Conservation (phyloP, 2,113 vertebrate genomes). For the Semnornis frantzii region DNA sequence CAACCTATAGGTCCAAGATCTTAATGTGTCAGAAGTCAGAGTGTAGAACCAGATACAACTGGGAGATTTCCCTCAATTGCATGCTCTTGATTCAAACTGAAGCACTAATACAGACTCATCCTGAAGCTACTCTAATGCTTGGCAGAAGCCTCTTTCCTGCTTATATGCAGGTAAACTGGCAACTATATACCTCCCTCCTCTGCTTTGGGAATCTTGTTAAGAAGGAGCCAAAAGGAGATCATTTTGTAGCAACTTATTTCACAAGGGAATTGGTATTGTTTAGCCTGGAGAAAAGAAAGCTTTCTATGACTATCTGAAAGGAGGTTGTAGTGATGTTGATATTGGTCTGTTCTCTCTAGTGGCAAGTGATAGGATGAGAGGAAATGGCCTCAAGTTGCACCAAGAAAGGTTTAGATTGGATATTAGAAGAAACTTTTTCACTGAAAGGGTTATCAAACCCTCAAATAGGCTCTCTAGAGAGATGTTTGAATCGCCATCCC, state of each 20-base stretch:
- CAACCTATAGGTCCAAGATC: background rate
- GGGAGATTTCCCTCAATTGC: background rate
- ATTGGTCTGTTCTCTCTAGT: too few species aligned
- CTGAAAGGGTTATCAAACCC: too few species aligned
- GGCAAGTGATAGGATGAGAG: too few species aligned
- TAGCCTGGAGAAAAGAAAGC: too few species aligned
- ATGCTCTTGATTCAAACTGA: background rate
- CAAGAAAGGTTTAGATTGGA: too few species aligned
- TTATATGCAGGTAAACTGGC: background rate
- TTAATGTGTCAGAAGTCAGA: background rate
- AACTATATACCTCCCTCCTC: background rate
- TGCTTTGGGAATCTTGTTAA: background rate
- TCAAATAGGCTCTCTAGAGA: too few species aligned
- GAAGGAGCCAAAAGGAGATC: background rate
- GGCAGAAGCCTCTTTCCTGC: background rate
- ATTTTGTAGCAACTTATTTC: background rate
- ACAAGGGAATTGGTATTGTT: too few species aligned
- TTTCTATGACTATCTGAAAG: too few species aligned
- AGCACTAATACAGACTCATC: background rate
- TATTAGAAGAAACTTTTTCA: too few species aligned
- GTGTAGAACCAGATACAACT: background rate
- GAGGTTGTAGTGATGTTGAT: too few species aligned
- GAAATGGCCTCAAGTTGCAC: too few species aligned
- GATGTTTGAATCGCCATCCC: too few species aligned
- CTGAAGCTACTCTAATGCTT: background rate